Conservation (phyloP, 2,113 vertebrate genomes). For the Myanophis thanlyinensis region DNA sequence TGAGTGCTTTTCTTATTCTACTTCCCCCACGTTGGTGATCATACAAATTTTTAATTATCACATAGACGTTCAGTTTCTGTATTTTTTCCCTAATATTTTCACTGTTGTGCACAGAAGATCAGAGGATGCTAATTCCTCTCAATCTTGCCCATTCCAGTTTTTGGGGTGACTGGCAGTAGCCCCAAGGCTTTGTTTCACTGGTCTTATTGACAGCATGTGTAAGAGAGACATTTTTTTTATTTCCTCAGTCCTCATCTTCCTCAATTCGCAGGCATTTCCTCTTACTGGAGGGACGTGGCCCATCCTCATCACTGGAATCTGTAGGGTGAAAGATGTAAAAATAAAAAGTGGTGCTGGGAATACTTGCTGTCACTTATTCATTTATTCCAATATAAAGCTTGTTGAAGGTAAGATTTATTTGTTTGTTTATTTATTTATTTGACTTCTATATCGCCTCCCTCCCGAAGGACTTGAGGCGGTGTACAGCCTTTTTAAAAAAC, state of each 20-base stretch:
- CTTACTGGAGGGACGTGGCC: conserved; percentile 65
- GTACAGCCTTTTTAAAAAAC: too few relatives aligned
- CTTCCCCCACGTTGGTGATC: too few relatives aligned
- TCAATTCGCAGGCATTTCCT: conserved; percentile 76
- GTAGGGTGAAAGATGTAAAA: fast-evolving
- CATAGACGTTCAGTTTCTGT: background rate
- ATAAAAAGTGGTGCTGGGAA: background rate
- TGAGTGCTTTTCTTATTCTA: background rate
- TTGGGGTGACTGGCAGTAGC: background rate
- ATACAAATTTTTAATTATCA: too few relatives aligned
- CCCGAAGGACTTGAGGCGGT: too few relatives aligned
- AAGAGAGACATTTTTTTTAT: background rate
- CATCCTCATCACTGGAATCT: conserved; percentile 59
- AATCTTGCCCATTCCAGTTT: background rate
- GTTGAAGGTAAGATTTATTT: too few relatives aligned
- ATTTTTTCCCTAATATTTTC: background rate
- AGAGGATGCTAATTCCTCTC: background rate
- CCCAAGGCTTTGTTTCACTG: background rate
- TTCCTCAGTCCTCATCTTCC: conserved; percentile 68
- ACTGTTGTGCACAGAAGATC: background rate
- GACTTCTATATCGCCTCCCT: too few relatives aligned
- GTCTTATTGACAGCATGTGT: background rate
- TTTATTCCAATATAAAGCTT: background rate
- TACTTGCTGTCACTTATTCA: too few relatives aligned
- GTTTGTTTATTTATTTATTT: too few relatives aligned